These are phyloP conservation scores for Drosophila truncata DNA, from an alignment of 1,140 invertebrate species.

Conservation along the genomic window DNA sequence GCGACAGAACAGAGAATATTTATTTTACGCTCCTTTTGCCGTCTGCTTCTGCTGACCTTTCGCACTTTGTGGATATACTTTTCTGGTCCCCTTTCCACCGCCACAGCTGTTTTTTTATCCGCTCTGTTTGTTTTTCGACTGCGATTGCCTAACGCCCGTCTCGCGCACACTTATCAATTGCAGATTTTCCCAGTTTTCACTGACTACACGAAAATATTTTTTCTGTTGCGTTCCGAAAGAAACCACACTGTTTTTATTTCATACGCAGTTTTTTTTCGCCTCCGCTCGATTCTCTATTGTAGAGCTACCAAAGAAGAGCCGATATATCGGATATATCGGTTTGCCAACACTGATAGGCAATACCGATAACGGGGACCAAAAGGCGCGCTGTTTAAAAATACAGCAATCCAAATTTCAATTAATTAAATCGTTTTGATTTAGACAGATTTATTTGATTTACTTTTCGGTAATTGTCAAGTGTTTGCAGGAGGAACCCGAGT, in stretches of 20 bases:
- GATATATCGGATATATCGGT: too few relatives aligned
- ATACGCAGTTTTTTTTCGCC: slow-evolving; percentile 14
- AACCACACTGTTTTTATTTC: slow-evolving; percentile 19
- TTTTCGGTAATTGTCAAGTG: slow-evolving; percentile 40
- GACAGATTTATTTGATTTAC: slow-evolving; percentile 21
- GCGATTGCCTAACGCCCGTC: slow-evolving; percentile 10
- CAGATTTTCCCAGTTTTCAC: slow-evolving; percentile 18
- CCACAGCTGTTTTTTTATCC: slow-evolving; percentile 16
- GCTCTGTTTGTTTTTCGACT: background rate
- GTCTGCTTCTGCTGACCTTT: slow-evolving; percentile 77
- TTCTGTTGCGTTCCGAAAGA: slow-evolving; percentile 11
- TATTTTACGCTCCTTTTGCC: slow-evolving; percentile 51
- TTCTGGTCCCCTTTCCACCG: slow-evolving; percentile 53
- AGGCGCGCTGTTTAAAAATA: background rate
- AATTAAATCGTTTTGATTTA: background rate
- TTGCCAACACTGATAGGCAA: background rate
- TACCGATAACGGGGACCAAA: background rate
- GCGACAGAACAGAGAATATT: slow-evolving; percentile 53
- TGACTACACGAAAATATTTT: slow-evolving; percentile 12
- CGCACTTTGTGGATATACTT: slow-evolving; percentile 74
- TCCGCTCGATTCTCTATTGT: background rate
- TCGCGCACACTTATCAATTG: slow-evolving; percentile 1
- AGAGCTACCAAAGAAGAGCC: too few relatives aligned
- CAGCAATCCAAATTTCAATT: background rate
- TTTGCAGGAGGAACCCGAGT: slow-evolving; percentile 1